Conservation (phyloP, 2,797 vertebrate genomes). For the Diglossa cyanea region DNA sequence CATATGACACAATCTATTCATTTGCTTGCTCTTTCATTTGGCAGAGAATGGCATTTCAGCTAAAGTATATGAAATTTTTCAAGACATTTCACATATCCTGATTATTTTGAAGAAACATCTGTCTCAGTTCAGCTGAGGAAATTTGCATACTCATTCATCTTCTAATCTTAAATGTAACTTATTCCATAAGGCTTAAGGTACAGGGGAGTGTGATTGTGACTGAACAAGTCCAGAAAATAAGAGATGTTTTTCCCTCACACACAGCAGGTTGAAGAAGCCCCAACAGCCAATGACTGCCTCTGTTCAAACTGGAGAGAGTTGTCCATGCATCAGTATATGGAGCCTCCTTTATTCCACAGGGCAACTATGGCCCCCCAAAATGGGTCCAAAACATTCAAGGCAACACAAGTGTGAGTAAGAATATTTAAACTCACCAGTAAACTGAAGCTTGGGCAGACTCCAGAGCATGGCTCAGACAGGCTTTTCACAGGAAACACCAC, state of each 20-base stretch:
- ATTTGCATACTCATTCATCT: neutral
- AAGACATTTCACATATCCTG: neutral
- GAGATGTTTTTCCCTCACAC: neutral
- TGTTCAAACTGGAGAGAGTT: neutral
- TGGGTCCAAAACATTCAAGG: neutral
- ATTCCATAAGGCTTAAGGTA: neutral
- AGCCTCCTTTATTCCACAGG: neutral
- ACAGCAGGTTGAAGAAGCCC: neutral
- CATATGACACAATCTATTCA: neutral
- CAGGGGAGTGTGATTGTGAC: neutral
- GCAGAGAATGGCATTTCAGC: neutral
- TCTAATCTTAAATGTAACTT: neutral
- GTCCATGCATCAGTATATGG: neutral
- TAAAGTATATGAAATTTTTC: neutral
- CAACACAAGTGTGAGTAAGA: neutral
- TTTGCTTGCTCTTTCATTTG: neutral
- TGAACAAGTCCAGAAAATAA: neutral
- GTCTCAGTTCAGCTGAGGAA: neutral
- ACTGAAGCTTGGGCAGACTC: neutral
- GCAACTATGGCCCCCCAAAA: neutral
- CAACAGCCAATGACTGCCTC: neutral
- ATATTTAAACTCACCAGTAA: neutral
- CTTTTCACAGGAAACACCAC: neutral
- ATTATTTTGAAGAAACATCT: neutral
- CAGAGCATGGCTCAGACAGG: neutral